A percentile compares a stretch with the other conserved stretches of the same genome.
These are phyloP conservation scores for Hirtodrosophila cameraria DNA, from an alignment of 2,888 invertebrate genomes.

Conservation along the genomic window DNA sequence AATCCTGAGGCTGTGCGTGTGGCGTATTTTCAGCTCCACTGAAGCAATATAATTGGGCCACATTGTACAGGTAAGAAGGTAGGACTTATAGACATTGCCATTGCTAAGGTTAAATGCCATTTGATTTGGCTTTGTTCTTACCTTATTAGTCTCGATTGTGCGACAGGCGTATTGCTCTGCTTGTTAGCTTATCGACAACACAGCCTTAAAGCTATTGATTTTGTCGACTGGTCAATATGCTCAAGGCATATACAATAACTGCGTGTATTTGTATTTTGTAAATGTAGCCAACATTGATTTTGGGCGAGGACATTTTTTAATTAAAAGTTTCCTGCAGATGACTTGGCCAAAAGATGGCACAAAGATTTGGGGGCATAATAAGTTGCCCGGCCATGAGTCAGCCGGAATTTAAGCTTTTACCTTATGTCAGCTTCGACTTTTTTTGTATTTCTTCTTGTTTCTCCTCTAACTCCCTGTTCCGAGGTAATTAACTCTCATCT, in stretches of 20 bases:
- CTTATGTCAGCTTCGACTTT: constrained; percentile 9
- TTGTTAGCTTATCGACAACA: constrained; percentile 28
- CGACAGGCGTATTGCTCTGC: not conserved
- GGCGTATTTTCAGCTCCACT: constrained; percentile 69
- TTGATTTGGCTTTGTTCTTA: constrained; percentile 15
- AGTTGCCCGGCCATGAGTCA: constrained; percentile 33
- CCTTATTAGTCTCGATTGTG: constrained; percentile 25
- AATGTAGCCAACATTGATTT: constrained; percentile 4
- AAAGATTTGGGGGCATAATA: constrained; percentile 20
- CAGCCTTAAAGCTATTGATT: constrained; percentile 44
- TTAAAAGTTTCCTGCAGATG: constrained; percentile 53
- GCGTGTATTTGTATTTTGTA: not conserved
- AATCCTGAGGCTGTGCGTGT: constrained; percentile 45
- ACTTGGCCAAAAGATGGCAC: constrained; percentile 28
- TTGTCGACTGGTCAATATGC: constrained; percentile 17
- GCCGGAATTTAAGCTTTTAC: constrained; percentile 26
- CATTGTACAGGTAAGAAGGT: constrained; percentile 40
- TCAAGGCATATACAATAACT: constrained; percentile 10
- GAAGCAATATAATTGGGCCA: constrained; percentile 74
- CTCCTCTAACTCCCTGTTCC: not conserved
- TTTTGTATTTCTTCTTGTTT: constrained; percentile 1
- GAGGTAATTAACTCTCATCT: constrained; percentile 41
- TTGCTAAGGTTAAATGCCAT: constrained; percentile 29
- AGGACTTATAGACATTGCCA: constrained; percentile 1
- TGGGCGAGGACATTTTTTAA: constrained; percentile 49